A percentile compares a stretch with the other conserved stretches of the same genome.
Evolutionary conservation across 2,113 vertebrate species (phyloP).

Genomic region (Isurus oxyrinchus): DNA sequence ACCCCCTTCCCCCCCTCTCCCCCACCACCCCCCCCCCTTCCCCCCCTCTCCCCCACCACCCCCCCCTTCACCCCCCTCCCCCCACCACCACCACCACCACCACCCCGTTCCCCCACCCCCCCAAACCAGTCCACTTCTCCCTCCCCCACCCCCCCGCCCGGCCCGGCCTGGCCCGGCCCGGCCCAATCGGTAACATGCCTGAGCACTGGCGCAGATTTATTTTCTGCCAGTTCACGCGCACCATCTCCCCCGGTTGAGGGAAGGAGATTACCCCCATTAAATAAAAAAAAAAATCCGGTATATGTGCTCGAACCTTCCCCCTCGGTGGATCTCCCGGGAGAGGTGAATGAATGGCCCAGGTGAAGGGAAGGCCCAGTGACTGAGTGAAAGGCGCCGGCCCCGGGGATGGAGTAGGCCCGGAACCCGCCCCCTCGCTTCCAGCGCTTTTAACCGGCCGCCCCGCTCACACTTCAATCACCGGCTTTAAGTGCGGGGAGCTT

Average conservation of each 20-base stretch:
- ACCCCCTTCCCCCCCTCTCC: accelerated
- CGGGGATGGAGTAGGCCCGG: background rate
- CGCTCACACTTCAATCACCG: too few relatives aligned
- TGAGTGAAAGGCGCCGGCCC: background rate
- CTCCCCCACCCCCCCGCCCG: too few relatives aligned
- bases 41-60: accelerated
- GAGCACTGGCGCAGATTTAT: background rate
- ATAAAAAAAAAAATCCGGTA: background rate
- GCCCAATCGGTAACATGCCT: background rate
- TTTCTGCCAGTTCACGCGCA: background rate
- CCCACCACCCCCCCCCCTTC: background rate
- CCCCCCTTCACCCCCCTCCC: accelerated
- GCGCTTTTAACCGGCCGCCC: background rate
- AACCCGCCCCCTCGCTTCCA: background rate
- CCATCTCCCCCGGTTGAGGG: background rate
- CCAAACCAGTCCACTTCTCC: too few relatives aligned
- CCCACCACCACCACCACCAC: too few relatives aligned
- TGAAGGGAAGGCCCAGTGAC: background rate
- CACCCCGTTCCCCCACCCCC: too few relatives aligned
- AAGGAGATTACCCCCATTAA: background rate
- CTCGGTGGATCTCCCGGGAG: too few relatives aligned
- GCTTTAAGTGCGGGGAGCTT: background rate
- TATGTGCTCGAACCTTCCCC: too few relatives aligned
- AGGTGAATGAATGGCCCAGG: background rate
- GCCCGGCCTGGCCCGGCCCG: too few relatives aligned